Evolutionary conservation across 2,797 vertebrate species (phyloP), one percentile per base, ranked within the genome.

Genomic region (Eurystomus glaucurus): DNA sequence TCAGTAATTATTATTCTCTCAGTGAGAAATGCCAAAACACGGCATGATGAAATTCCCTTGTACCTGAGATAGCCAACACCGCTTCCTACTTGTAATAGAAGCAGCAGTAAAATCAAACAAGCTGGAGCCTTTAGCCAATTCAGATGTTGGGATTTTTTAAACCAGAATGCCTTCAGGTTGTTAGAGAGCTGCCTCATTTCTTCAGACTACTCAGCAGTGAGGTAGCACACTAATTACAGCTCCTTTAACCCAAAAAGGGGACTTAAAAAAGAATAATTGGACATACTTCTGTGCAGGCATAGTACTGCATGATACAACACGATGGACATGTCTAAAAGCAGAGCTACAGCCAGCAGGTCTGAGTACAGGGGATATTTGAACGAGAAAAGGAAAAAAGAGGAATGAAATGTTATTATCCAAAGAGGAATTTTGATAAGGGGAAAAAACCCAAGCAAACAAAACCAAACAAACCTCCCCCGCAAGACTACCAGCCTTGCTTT

Each of bases 281-380:
- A 58, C 33, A 46, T 33, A 48, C 7, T 10, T 75, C 45, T 78
- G 14, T 55, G 61, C 23, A 58, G 50, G 37, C 70, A 28, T 9
- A 82, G 9, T 33, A 80, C 74, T 0, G 0, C 29, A 31, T 4
- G 20, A 16, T 17, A 23, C 31, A 75, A 37, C 1, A 1, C 7
- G 26, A 20, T 65, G 83, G 39, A 51, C 12, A 11, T 1, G 4
- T 35, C 57, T 93, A 54, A 74, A 83, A 78, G 71, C 33, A 93
- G 41, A 85, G 71, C 19, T 71, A 71, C 7, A 78, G 31, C 11
- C 35, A 85, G 33, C 9, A 85, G 35, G 10, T 81, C 14, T 41
- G 45, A 51, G 20, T 18, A 58, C 1, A 28, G 10, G 64, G 21
- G 10, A 18, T 31, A 82, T 33, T 87, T 87, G 28, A 71, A 55